Conservation (phyloP, 2,888 invertebrate species). For the Cephus rjabovi region DNA sequence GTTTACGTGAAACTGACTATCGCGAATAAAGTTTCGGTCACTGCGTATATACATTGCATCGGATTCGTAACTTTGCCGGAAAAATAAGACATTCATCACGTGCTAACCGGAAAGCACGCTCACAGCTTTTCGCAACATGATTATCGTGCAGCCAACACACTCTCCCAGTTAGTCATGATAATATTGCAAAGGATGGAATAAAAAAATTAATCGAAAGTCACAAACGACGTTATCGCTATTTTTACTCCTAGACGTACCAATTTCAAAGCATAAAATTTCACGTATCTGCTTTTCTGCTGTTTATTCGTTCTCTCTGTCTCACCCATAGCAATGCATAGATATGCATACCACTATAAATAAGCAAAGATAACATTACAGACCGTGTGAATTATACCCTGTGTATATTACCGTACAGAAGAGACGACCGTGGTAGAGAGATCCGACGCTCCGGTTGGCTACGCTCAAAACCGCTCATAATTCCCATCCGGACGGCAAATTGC, state of each 20-base stretch:
- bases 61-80: background rate
- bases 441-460: conserved; percentile 27
- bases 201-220: conserved; percentile 20
- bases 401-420: conserved; percentile 38
- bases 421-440: conserved; percentile 25
- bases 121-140: background rate
- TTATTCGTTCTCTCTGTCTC: background rate
- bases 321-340: background rate
- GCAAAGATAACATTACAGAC: conserved; percentile 48
- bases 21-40: background rate
- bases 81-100: background rate
- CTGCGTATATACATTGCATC: background rate
- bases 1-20: background rate
- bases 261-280: conserved; percentile 42
- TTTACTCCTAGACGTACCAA: conserved; percentile 28
- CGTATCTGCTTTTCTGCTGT: conserved; percentile 11
- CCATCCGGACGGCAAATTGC: conserved; percentile 34
- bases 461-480: conserved; percentile 43
- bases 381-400: conserved; percentile 44
- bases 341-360: conserved; percentile 37
- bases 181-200: background rate
- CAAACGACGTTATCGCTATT: conserved; percentile 32
- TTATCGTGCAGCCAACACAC: background rate
- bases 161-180: background rate
- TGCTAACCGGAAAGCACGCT: background rate